phyloP scores from a whole-genome alignment of 2,113 vertebrate species.

The Psilopsiagon aymara region DNA sequence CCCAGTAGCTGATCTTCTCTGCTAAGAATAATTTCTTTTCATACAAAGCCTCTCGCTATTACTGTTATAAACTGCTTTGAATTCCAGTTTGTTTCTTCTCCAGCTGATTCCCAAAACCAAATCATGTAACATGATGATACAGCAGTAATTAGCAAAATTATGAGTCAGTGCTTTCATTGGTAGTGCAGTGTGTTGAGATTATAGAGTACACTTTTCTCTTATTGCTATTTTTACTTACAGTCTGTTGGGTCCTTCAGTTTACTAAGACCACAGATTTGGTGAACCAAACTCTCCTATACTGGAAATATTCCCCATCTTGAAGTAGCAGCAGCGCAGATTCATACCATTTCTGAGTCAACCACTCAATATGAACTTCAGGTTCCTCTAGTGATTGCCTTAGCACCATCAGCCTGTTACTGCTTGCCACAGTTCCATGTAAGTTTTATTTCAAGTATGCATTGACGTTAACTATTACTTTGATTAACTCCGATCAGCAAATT shows the following conservation, averaged over 20 bases:
- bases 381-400: neutral
- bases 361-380: neutral
- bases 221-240: neutral
- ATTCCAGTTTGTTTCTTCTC: neutral
- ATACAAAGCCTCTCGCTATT: neutral
- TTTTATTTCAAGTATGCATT: neutral
- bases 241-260: neutral
- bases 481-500: neutral
- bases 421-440: neutral
- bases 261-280: neutral
- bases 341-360: neutral
- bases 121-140: neutral
- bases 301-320: neutral
- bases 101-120: neutral
- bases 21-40: neutral
- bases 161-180: neutral
- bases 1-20: neutral
- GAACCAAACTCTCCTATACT: neutral
- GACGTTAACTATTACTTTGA: neutral
- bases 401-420: neutral
- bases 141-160: neutral
- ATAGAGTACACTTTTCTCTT: neutral
- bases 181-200: neutral
- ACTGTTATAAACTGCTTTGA: neutral
- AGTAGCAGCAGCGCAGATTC: neutral